Percentiles rank a stretch among this genome's conserved stretches.
Evolutionary conservation across 2,888 invertebrate species (phyloP).

Genomic region (Tipula confusa): DNA sequence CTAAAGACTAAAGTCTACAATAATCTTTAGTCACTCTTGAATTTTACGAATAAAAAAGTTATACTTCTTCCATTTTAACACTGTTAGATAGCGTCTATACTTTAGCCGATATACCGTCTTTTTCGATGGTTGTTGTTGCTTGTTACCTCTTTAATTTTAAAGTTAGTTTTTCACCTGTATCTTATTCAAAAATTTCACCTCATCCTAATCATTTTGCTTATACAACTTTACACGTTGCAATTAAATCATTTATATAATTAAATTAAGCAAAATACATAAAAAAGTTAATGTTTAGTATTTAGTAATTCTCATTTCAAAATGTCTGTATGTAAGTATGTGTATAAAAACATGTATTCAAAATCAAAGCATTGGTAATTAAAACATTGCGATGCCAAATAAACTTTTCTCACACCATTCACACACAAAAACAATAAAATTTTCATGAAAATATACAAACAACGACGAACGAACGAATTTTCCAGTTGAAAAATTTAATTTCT

Average conservation of each 20-base stretch:
- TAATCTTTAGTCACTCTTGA: too few relatives aligned
- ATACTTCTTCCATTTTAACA: too few relatives aligned
- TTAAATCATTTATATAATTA: slow-evolving; percentile 12
- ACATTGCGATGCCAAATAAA: not conserved
- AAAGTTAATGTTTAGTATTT: not conserved
- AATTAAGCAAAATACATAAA: not conserved
- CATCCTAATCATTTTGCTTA: too few relatives aligned
- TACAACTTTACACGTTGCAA: not conserved
- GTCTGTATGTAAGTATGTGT: not conserved
- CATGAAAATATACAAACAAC: not conserved
- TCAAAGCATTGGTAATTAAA: not conserved
- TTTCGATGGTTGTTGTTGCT: too few relatives aligned
- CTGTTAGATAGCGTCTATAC: too few relatives aligned
- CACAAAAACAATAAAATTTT: not conserved
- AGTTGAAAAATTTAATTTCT: not conserved
- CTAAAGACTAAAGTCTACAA: too few relatives aligned
- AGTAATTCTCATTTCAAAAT: not conserved
- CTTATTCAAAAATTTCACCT: too few relatives aligned
- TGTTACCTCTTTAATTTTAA: too few relatives aligned
- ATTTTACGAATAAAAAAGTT: too few relatives aligned
- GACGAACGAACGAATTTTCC: not conserved
- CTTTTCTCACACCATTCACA: not conserved
- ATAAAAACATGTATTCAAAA: not conserved
- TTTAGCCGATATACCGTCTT: too few relatives aligned
- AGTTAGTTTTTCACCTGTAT: too few relatives aligned